Evolutionary conservation across 2,888 invertebrate genomes (phyloP), one percentile per base, ranked within the genome.

Genomic region (Rhyacophila evoluta): DNA sequence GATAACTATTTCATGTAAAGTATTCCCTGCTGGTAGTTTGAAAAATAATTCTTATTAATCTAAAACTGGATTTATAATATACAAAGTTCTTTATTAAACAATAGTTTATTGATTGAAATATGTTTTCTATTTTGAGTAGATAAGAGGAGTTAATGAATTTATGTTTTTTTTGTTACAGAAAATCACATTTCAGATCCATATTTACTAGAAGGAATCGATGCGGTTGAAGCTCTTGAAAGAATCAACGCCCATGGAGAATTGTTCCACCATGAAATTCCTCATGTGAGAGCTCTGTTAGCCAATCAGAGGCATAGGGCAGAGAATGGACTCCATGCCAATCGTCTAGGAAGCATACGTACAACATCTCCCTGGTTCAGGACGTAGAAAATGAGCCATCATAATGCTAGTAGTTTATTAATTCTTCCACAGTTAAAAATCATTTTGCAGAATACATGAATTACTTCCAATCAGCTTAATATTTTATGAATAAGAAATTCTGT

Each of bases 191-290:
- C 68, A 27, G 80, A 80, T 39, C 78, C 80, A 15, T 80, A 80
- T 29, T 67, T 93, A 70, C 84, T 92, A 77, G 91, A 91, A 78
- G 93, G 92, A 0, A 87, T 88, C 0, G 89, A 90, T 82, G 93
- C 93, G 1, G 85, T 90, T 80, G 86, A 89, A 81, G 91, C 92
- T 2, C 90, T 92, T 1, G 86, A 85, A 70, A 88, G 89, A 82
- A 86, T 92, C 6, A 90, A 89, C 77, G 87, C 88, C 2, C 91
- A 90, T 79, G 92, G 91, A 10, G 88, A 89, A 82, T 87, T 92
- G 5, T 94, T 92, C 85, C 93, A 91, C 85, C 89, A 91, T 75
- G 91, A 93, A 72, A 91, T 92, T 82, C 93, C 93, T 0, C 94
- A 94, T 84, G 89, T 91, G 28, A 86, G 91, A 82, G 91, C 92